Conservation (phyloP, 2,888 invertebrate species). For the Adelognathus sp. region DNA sequence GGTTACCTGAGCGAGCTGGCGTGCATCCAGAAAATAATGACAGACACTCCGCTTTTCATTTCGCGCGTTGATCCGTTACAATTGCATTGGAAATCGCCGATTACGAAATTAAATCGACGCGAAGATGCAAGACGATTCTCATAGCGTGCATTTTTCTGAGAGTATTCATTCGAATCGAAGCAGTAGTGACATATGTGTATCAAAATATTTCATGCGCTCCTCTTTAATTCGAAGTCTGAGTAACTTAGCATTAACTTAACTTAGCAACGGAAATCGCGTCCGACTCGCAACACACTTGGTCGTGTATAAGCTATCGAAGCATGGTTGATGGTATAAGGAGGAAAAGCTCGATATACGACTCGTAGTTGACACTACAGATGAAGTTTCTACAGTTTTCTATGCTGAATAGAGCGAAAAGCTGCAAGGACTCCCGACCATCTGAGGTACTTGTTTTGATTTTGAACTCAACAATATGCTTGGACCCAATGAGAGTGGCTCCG, state of each 20-base stretch:
- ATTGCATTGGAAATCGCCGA: neutral
- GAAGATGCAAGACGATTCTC: neutral
- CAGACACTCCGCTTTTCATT: neutral
- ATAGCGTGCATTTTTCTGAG: neutral
- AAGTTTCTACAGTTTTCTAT: neutral
- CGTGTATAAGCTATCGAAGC: neutral
- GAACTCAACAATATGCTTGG: slow-evolving; percentile 42
- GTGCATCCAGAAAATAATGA: neutral
- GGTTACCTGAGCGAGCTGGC: slow-evolving; percentile 1
- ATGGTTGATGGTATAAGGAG: neutral
- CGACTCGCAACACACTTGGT: neutral
- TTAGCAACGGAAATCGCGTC: neutral
- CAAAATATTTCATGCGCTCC: neutral
- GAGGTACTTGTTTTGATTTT: too few species aligned
- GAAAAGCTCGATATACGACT: neutral
- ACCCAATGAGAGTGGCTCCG: slow-evolving; percentile 38
- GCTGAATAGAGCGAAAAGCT: neutral
- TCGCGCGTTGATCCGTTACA: neutral
- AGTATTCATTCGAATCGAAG: neutral
- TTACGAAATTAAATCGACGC: neutral
- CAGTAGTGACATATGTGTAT: neutral
- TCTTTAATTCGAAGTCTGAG: neutral
- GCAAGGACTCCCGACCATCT: slow-evolving; percentile 1
- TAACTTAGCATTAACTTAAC: neutral
- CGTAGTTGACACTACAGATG: neutral